These are phyloP conservation scores for Clanis bilineata DNA, from an alignment of 2,888 invertebrate genomes.

Conservation along the genomic window DNA sequence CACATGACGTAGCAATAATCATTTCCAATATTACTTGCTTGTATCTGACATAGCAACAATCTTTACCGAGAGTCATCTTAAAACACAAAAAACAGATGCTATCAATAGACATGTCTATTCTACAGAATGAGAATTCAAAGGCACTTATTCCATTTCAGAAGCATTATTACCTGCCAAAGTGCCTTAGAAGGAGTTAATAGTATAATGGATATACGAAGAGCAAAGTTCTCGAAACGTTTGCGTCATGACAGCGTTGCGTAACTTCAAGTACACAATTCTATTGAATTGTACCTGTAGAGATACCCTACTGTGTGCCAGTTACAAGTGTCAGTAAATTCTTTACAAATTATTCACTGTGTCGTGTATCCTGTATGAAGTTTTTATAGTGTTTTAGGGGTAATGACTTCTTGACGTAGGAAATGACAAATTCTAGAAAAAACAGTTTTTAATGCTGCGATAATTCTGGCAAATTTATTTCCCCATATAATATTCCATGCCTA, in stretches of 20 bases:
- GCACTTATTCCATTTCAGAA: slow-evolving; percentile 14
- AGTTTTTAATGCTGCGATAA: not conserved
- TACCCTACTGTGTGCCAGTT: slow-evolving; percentile 7
- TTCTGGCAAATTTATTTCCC: not conserved
- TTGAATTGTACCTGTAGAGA: slow-evolving; percentile 14
- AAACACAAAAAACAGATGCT: not conserved
- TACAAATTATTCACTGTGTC: slow-evolving; percentile 12
- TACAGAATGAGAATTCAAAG: not conserved
- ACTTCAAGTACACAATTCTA: slow-evolving; percentile 17
- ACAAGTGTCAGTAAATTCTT: slow-evolving; percentile 15
- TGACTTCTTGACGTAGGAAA: slow-evolving; percentile 21
- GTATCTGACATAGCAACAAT: not conserved
- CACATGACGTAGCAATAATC: slow-evolving; percentile 6
- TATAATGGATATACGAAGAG: slow-evolving; percentile 15
- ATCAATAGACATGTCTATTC: not conserved
- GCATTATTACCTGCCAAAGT: slow-evolving; percentile 7
- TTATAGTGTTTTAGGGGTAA: not conserved
- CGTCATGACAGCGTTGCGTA: slow-evolving; percentile 23
- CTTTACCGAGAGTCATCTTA: not conserved
- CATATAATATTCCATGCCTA: not conserved
- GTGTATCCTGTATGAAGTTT: not conserved
- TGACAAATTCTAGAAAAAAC: slow-evolving; percentile 1
- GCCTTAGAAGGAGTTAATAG: not conserved
- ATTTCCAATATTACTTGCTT: not conserved
- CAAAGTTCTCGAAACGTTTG: slow-evolving; percentile 16